Base-by-base conservation (phyloP, 2,797 vertebrate species). In the Arctocebus calabarensis region DNA sequence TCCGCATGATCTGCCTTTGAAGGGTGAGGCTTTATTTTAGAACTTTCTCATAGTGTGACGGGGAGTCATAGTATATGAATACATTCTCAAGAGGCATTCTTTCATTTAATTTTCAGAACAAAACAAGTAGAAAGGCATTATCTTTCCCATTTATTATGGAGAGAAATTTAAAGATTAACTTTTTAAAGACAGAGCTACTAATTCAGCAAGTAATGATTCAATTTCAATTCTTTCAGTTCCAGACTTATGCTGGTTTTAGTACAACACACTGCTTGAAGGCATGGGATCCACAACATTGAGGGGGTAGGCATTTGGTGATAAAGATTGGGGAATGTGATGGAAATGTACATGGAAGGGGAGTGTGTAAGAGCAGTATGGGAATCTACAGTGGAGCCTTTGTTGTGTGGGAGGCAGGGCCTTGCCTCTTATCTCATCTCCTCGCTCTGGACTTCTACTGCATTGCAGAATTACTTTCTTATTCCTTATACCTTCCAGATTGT, bases 21-120 rank as follows among this genome's bases (percentile, higher is more conserved):
- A 91, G 74, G 27, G 8, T 5, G 66, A 22, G 55, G 8, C 16
- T 92, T 71, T 84, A 34, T 83, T 75, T 22, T 73, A 77, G 52
- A 89, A 19, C 10, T 94, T 89, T 87, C 75, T 77, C 2, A 23
- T 43, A 29, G 23, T 20, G 11, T 59, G 1, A 91, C 68, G 16
- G 19, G 20, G 16, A 88, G 2, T 70, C 11, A 71, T 84, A 86
- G 61, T 29, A 40, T 45, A 34, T 48, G 10, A 10, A 16, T 61
- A 73, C 64, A 43, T 32, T 78, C 48, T 90, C 48, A 84, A 75
- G 37, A 84, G n/a, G 7, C 11, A 79, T 64, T 59, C 7, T 84
- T 4, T 88, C n/a, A 48, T 61, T 92, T 87, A 93, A 68, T 93
- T 91, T 96, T 84, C 27, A 91, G 52, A 45, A 73, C 6, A 91